Evolutionary conservation across 2,888 invertebrate species (phyloP).

Genomic region (Synanthedon vespiformis): DNA sequence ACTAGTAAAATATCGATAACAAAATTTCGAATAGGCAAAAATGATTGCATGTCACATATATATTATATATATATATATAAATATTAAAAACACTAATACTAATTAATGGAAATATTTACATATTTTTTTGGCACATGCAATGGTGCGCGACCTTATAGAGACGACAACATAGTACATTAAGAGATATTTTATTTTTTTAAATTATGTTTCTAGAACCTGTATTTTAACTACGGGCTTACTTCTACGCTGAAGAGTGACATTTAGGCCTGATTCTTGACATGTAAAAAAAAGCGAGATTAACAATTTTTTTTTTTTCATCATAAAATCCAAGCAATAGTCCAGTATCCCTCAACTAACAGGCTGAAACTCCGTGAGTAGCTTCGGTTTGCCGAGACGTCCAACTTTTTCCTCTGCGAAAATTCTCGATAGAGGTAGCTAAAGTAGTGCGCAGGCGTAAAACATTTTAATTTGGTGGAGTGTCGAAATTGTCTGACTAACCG

Average conservation of each 20-base stretch:
- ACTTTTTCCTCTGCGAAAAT: too few species aligned
- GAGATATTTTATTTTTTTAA: conserved; percentile 7
- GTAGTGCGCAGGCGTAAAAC: too few species aligned
- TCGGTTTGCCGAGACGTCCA: too few species aligned
- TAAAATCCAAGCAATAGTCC: background rate
- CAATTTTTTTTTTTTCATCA: background rate
- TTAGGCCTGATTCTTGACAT: conserved; percentile 43
- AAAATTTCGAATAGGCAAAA: conserved; percentile 20
- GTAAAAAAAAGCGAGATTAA: background rate
- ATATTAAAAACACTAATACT: conserved; percentile 24
- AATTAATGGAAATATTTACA: conserved; percentile 56
- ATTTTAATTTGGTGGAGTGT: too few species aligned
- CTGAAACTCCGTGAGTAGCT: too few species aligned
- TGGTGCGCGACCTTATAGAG: conserved; percentile 31
- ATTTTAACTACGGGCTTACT: conserved; percentile 57
- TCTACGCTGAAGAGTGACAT: conserved; percentile 38
- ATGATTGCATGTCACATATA: conserved; percentile 16
- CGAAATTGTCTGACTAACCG: too few species aligned
- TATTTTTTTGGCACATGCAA: conserved; percentile 58
- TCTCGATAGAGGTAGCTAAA: too few species aligned
- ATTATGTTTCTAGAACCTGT: conserved; percentile 42
- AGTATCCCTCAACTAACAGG: too few species aligned
- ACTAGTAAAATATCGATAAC: conserved; percentile 11
- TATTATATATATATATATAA: conserved; percentile 12
- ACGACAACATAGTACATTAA: conserved; percentile 34